These are phyloP conservation scores for Urophycis tenuis DNA, from an alignment of 2,797 vertebrate genomes.

Conservation along the genomic window DNA sequence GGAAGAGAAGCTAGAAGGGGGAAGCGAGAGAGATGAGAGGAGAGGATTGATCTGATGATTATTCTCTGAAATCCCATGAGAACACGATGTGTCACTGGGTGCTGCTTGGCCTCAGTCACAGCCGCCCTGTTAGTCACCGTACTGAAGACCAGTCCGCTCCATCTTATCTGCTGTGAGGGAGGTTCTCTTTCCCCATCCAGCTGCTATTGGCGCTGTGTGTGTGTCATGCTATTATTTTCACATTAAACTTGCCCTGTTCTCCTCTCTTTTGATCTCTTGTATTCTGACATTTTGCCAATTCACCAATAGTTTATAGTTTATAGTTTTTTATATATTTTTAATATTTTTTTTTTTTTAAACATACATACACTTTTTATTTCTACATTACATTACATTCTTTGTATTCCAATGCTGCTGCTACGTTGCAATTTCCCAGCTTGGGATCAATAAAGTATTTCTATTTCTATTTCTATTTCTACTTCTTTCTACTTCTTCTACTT, in stretches of 20 bases:
- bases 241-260: background rate
- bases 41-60: background rate
- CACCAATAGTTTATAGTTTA: no score
- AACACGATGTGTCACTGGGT: background rate
- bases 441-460: no score
- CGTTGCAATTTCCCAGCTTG: no score
- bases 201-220: background rate
- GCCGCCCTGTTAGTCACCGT: background rate
- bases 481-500: no score
- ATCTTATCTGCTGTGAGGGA: background rate
- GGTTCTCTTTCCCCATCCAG: background rate
- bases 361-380: no score
- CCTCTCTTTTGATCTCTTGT: background rate
- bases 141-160: background rate
- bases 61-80: background rate
- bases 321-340: no score
- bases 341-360: no score
- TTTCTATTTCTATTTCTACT: no score
- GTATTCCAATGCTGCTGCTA: no score
- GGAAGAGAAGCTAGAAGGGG: slow-evolving; percentile 11
- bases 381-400: no score
- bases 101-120: background rate
- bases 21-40: background rate
- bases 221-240: background rate
- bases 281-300: background rate